Conservation (phyloP, 1,140 invertebrate species). For the Lethocerus indicus region DNA sequence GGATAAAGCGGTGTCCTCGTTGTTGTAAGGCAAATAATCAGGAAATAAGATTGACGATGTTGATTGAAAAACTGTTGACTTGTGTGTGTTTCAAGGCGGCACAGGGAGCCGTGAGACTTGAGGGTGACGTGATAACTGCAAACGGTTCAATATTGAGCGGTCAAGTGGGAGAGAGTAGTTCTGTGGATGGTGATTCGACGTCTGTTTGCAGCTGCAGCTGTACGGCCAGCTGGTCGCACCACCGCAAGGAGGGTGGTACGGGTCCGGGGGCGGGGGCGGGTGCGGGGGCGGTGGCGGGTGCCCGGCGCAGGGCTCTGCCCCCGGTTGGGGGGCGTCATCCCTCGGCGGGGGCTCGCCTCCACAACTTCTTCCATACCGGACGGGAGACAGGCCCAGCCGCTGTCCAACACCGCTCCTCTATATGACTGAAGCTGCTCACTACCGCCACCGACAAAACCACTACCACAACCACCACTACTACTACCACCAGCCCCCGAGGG, state of each 20-base stretch:
- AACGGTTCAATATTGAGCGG: slow-evolving; percentile 67
- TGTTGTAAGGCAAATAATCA: no score
- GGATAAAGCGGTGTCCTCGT: no score
- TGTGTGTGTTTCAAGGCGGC: slow-evolving; percentile 39
- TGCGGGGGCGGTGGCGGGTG: slow-evolving; percentile 35
- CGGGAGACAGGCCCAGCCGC: not conserved
- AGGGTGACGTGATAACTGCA: slow-evolving; percentile 88
- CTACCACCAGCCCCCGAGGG: no score
- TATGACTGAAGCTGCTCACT: slow-evolving; percentile 29
- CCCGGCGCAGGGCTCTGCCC: not conserved
- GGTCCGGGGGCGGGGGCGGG: not conserved
- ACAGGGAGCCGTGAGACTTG: slow-evolving; percentile 71
- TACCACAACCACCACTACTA: no score
- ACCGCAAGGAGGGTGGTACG: not conserved
- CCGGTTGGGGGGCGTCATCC: not conserved
- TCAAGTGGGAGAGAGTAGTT: slow-evolving; percentile 35
- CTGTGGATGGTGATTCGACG: slow-evolving; percentile 42
- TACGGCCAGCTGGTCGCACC: slow-evolving; percentile 27
- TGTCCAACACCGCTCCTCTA: slow-evolving; percentile 1
- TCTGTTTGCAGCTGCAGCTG: slow-evolving; percentile 74
- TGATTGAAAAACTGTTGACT: no score
- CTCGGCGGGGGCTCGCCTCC: not conserved
- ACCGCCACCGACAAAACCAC: no score
- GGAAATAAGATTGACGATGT: no score
- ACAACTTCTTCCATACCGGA: no score